These are phyloP conservation scores for Scaptodrosophila latifasciaeformis DNA, from an alignment of 2,888 invertebrate species.

Conservation along the genomic window DNA sequence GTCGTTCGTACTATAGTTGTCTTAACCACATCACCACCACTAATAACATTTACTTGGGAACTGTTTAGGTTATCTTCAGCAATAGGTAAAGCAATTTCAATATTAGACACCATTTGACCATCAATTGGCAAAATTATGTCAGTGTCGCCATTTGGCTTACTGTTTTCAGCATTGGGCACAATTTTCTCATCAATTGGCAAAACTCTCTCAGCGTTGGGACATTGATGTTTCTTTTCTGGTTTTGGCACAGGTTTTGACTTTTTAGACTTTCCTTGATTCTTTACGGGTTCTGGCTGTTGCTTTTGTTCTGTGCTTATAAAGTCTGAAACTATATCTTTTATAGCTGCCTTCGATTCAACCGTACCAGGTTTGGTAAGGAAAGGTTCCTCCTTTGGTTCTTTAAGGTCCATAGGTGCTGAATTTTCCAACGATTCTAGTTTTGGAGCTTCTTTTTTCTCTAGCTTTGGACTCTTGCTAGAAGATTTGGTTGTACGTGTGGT, in stretches of 20 bases:
- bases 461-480: neutral
- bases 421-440: neutral
- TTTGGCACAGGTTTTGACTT: neutral
- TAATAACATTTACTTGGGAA: slow-evolving; percentile 9
- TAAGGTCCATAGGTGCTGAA: too few relatives aligned
- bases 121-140: neutral
- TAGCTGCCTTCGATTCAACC: neutral
- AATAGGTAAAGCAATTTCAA: slow-evolving; percentile 2
- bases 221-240: too few relatives aligned
- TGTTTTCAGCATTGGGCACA: neutral
- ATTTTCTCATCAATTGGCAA: too few relatives aligned
- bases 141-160: neutral
- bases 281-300: slow-evolving; percentile 12
- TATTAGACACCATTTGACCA: neutral
- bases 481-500: slow-evolving; percentile 52
- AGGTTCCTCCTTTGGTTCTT: slow-evolving; percentile 17
- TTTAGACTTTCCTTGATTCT: slow-evolving; percentile 16
- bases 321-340: slow-evolving; percentile 41
- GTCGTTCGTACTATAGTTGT: slow-evolving; percentile 68
- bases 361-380: slow-evolving; percentile 8
- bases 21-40: slow-evolving; percentile 60
- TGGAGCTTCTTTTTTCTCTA: neutral
- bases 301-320: slow-evolving; percentile 43
- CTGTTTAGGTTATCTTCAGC: too few relatives aligned
- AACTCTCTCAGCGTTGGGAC: too few relatives aligned